A percentile compares a stretch with the other conserved stretches of the same genome.
Conservation (phyloP, 2,888 invertebrate genomes). For the Odontothrips loti region DNA sequence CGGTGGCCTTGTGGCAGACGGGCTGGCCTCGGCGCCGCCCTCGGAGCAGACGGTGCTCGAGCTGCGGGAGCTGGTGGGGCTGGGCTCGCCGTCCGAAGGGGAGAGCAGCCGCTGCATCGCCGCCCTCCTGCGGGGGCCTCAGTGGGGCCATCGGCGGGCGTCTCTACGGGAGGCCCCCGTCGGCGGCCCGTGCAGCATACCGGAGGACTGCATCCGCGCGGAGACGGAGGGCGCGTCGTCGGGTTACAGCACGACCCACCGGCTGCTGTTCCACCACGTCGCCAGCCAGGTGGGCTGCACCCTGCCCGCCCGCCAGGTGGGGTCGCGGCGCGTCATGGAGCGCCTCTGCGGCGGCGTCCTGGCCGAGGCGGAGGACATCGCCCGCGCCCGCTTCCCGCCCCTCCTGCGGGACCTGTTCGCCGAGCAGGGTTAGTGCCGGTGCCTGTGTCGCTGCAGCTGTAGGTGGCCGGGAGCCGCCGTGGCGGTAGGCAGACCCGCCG, state of each 20-base stretch:
- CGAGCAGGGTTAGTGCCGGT: neutral
- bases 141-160: too few relatives aligned
- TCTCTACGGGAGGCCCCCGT: neutral
- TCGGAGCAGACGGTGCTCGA: neutral
- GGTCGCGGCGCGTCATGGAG: neutral
- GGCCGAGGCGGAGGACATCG: neutral
- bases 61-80: neutral
- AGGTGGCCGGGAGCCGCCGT: too few relatives aligned
- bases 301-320: neutral
- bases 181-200: neutral
- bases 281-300: neutral
- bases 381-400: neutral
- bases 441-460: too few relatives aligned
- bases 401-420: slow-evolving; percentile 12
- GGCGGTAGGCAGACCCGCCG: too few relatives aligned
- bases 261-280: slow-evolving; percentile 12
- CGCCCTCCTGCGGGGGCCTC: neutral
- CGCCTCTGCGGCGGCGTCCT: neutral
- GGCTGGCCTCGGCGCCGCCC: neutral
- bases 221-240: neutral
- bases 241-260: slow-evolving; percentile 2
- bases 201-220: neutral
- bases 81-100: neutral
- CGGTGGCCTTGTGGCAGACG: neutral
- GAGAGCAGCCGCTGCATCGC: slow-evolving; percentile 4